Evolutionary conservation across 2,888 invertebrate species (phyloP).

Genomic region (Meiosimyza platycephala): DNA sequence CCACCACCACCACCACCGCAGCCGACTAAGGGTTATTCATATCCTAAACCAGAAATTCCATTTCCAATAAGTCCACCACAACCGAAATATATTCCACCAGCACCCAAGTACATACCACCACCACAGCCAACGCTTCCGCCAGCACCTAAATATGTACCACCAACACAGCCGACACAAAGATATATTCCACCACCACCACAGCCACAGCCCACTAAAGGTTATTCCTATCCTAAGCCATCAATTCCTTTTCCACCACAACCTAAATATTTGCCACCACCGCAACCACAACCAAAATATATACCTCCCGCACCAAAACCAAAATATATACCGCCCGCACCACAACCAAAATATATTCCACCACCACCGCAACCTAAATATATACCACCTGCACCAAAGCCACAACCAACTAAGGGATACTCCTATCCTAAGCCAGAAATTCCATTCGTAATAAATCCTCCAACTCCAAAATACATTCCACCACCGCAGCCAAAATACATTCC

Average conservation of each 20-base stretch:
- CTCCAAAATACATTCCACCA: conserved; percentile 40
- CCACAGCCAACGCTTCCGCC: conserved; percentile 25
- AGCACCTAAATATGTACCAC: conserved; percentile 44
- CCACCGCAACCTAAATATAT: conserved; percentile 20
- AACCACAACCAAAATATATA: conserved; percentile 29
- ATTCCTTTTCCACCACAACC: conserved; percentile 50
- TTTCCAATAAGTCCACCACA: conserved; percentile 43
- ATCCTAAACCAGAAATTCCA: conserved; percentile 51
- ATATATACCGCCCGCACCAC: conserved; percentile 32
- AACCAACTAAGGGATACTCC: conserved; percentile 45
- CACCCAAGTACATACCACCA: conserved; percentile 46
- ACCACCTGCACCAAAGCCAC: conserved; percentile 27
- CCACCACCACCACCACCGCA: conserved; percentile 26
- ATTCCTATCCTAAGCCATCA: conserved; percentile 54
- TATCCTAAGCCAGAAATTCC: conserved; percentile 49
- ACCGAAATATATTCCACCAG: conserved; percentile 28
- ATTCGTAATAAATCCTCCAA: background rate
- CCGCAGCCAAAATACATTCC: conserved; percentile 26
- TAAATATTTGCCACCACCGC: conserved; percentile 29
- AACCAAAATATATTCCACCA: conserved; percentile 35
- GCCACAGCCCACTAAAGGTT: conserved; percentile 44
- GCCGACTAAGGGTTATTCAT: conserved; percentile 45
- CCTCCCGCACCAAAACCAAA: conserved; percentile 38
- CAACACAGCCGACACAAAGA: conserved; percentile 24
- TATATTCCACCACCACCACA: background rate